Percentiles rank a stretch among this genome's conserved stretches.
These are phyloP conservation scores for Pelosia muscerda DNA, from an alignment of 2,888 invertebrate genomes.

Conservation along the genomic window DNA sequence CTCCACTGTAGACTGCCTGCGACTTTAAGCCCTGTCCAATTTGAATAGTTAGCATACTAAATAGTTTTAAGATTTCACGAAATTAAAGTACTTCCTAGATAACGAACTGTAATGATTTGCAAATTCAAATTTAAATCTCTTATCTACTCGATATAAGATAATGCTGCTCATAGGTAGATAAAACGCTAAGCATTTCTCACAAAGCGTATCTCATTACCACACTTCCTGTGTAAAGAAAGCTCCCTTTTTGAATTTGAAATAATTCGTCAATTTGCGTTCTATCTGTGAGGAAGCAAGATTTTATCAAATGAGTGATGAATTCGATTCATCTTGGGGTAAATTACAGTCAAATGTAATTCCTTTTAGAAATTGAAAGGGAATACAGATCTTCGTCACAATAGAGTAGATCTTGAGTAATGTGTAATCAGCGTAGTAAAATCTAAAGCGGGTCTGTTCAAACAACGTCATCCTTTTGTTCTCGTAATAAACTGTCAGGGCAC, in stretches of 20 bases:
- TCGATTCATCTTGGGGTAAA: constrained; percentile 62
- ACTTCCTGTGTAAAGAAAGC: constrained; percentile 8
- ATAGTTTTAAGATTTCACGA: too few species aligned
- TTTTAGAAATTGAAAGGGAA: constrained; percentile 69
- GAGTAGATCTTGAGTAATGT: constrained; percentile 74
- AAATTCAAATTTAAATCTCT: background rate
- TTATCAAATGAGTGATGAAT: constrained; percentile 60
- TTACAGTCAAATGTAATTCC: constrained; percentile 72
- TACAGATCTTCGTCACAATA: constrained; percentile 73
- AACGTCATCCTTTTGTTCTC: constrained; percentile 79
- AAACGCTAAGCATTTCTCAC: constrained; percentile 10
- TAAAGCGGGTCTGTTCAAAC: constrained; percentile 76
- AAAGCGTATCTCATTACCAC: constrained; percentile 17
- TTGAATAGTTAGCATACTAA: too few species aligned
- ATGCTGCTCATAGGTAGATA: constrained; percentile 7
- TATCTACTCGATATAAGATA: background rate
- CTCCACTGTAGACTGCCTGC: too few species aligned
- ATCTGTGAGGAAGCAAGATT: constrained; percentile 50
- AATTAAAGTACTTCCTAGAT: background rate
- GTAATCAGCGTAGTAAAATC: constrained; percentile 77
- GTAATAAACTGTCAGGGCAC: constrained; percentile 80
- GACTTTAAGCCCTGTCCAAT: too few species aligned
- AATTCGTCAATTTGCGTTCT: constrained; percentile 48
- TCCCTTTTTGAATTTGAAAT: constrained; percentile 37
- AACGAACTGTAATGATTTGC: background rate